phyloP scores from a whole-genome alignment of 1,140 invertebrate genomes.

The Copidosoma floridanum region DNA sequence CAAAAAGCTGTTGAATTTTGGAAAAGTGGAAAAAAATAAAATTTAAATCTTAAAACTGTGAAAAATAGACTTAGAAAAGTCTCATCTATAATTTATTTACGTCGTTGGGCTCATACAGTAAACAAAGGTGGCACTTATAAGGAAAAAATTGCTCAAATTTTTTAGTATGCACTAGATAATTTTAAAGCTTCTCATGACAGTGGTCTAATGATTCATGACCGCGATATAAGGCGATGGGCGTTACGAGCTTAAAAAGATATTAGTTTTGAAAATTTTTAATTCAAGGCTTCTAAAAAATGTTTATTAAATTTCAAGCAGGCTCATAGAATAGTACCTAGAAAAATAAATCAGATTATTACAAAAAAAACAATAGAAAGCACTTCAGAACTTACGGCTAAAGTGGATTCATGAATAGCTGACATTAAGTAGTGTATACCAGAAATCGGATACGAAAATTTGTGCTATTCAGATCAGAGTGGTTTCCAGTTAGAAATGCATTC shows the following conservation, averaged over 20 bases:
- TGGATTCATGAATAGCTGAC: not conserved
- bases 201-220: slow-evolving; percentile 12
- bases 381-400: too few species aligned
- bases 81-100: not conserved
- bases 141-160: too few species aligned
- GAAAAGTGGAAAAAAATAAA: slow-evolving; percentile 16
- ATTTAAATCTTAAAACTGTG: too few species aligned
- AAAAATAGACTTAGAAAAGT: slow-evolving; percentile 15
- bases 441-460: slow-evolving; percentile 12
- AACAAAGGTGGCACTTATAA: too few species aligned
- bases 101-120: too few species aligned
- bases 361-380: not conserved
- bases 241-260: slow-evolving; percentile 16
- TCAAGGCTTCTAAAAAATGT: slow-evolving; percentile 6
- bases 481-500: slow-evolving; percentile 29
- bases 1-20: slow-evolving; percentile 11
- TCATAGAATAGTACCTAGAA: slow-evolving; percentile 8
- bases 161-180: too few species aligned
- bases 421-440: not conserved
- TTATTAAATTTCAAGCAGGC: slow-evolving; percentile 1
- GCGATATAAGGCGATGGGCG: too few species aligned
- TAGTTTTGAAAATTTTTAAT: not conserved
- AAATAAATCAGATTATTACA: slow-evolving; percentile 20
- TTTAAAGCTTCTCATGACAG: too few species aligned
- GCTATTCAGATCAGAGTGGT: slow-evolving; percentile 22